Evolutionary conservation across 92 coral and sea anemone genomes (phyloP).

Genomic region (Zoanthus sociatus): DNA sequence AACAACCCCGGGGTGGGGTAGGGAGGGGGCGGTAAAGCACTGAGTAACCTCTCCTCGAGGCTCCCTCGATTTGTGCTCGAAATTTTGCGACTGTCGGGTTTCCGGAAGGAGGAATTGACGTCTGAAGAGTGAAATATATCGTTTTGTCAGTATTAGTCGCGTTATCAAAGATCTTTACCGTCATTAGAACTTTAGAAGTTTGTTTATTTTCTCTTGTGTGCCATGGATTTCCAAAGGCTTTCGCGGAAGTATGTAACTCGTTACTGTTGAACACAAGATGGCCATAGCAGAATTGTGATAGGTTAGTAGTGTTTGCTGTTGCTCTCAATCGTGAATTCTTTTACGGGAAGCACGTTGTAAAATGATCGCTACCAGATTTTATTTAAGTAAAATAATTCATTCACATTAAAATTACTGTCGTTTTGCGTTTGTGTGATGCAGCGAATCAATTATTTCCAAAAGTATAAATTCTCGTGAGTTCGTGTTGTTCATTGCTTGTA

Average conservation of each 20-base stretch:
- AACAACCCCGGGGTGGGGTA: slow-evolving; percentile 49
- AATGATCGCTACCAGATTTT: background rate
- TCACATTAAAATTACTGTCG: background rate
- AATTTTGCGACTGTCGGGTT: slow-evolving; percentile 23
- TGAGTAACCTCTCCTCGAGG: slow-evolving; percentile 17
- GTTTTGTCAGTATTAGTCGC: slow-evolving; percentile 42
- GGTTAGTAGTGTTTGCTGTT: slow-evolving; percentile 27
- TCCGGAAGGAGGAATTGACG: slow-evolving; percentile 47
- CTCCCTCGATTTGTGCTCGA: slow-evolving; percentile 8
- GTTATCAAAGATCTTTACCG: slow-evolving; percentile 37
- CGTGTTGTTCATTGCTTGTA: background rate
- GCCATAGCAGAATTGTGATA: slow-evolving; percentile 6
- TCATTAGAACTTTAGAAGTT: slow-evolving; percentile 25
- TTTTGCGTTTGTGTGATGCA: slow-evolving; percentile 19
- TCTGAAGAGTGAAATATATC: slow-evolving; percentile 41
- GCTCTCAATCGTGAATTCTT: slow-evolving; percentile 16
- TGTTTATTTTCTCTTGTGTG: slow-evolving; percentile 30
- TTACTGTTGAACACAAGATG: background rate
- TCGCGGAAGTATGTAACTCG: slow-evolving; percentile 39
- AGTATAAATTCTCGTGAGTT: background rate
- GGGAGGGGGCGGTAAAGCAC: slow-evolving; percentile 40
- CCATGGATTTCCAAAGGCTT: slow-evolving; percentile 31
- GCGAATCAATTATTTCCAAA: slow-evolving; percentile 14
- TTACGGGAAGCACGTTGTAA: background rate
- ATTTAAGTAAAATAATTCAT: background rate